A percentile compares a stretch with the other conserved stretches of the same genome.
Conservation (phyloP, 2,797 vertebrate species). For the Anableps anableps region DNA sequence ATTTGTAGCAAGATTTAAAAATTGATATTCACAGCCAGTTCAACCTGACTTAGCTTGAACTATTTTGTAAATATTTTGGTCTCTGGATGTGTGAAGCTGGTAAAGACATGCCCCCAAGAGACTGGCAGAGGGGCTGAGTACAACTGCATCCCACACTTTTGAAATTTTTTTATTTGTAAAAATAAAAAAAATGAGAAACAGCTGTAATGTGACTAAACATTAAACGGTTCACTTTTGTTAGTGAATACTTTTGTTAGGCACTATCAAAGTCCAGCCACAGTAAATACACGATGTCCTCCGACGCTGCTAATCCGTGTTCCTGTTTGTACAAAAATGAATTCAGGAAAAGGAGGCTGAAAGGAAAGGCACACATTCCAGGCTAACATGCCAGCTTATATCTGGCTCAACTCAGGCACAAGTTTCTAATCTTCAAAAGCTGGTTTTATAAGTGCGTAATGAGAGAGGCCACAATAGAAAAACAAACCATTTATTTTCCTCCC, state of each 20-base stretch:
- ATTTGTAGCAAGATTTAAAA: too few relatives aligned
- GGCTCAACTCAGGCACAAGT: constrained; percentile 71
- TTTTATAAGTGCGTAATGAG: constrained; percentile 82
- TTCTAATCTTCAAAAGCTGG: constrained; percentile 83
- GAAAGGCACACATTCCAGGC: constrained; percentile 75
- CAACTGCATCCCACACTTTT: neutral
- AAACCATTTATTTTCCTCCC: constrained; percentile 82
- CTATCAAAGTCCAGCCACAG: constrained; percentile 60
- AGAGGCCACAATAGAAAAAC: constrained; percentile 82
- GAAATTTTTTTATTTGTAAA: neutral
- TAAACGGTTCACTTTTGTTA: too few relatives aligned
- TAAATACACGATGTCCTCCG: constrained; percentile 55
- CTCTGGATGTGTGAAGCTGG: too few relatives aligned
- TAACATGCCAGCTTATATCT: constrained; percentile 78
- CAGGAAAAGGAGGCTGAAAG: constrained; percentile 68
- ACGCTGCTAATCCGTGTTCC: constrained; percentile 67
- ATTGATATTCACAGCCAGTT: too few relatives aligned
- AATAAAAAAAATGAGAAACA: neutral
- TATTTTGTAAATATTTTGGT: too few relatives aligned
- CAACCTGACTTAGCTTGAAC: too few relatives aligned
- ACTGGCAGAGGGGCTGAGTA: too few relatives aligned
- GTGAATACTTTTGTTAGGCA: constrained; percentile 2
- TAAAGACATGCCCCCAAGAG: too few relatives aligned
- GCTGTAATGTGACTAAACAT: neutral
- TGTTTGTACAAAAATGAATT: constrained; percentile 68